Evolutionary conservation across 2,888 invertebrate genomes (phyloP), one percentile per base, ranked within the genome.

Genomic region (Escarpia spicata): DNA sequence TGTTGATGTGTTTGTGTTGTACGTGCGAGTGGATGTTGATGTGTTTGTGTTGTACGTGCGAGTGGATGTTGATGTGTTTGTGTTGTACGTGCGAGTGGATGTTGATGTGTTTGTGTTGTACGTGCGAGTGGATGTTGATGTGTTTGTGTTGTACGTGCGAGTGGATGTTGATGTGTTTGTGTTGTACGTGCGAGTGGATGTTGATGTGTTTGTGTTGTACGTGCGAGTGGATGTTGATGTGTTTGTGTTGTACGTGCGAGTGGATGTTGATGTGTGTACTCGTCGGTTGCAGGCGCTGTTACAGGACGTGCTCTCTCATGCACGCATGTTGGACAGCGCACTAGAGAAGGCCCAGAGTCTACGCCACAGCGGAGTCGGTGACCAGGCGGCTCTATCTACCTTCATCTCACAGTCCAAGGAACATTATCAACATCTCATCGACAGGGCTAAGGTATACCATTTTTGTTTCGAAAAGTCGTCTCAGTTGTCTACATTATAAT

Each of bases 271-370:
- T 92, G n/a, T 91, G 9, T 45, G 12, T 15, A 91, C 37, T 92
- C 12, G 52, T 4, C 92, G 90, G 43, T 45, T 10, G 43, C 95
- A 97, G 97, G 98, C 98, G 0, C 97, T 98, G 92, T 97, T 98
- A 92, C 99, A 99, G 97, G 99, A 99, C 96, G 98, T 99, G 44
- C 97, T 97, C 91, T 98, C 98, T 0, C 98, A 99, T 95, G 98
- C 98, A 96, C 97, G 98, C 94, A 98, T 98, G 8, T 98, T 99
- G 91, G 99, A 99, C 97, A 98, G 98, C 10, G 98, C 99, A 2
- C 98, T 98, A 9, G 99, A 99, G 95, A 99, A 98, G 96, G 98
- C 98, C 0, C 97, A 98, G 94, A 97, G 97, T 37, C 96, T 98
- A 8, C 97, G 98, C 1, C 97, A 97, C 43, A 98, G 97, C 15